A percentile compares a stretch with the other conserved stretches of the same genome.
Conservation (phyloP, 2,888 invertebrate species). For the Erebia palarica region DNA sequence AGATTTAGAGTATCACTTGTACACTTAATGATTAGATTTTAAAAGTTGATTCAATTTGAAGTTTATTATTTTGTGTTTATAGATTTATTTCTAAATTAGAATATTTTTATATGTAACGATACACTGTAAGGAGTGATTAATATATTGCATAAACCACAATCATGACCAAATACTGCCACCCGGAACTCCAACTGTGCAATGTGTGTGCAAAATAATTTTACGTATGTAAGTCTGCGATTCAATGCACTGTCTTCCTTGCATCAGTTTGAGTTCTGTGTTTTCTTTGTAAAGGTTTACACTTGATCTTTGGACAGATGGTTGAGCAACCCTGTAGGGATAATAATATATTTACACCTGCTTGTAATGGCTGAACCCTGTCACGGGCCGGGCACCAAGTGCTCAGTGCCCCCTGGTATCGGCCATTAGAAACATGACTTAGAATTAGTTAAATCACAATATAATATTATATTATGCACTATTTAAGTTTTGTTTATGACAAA, state of each 20-base stretch:
- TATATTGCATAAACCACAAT: constrained; percentile 38
- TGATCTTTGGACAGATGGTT: constrained; percentile 27
- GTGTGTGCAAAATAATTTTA: constrained; percentile 3
- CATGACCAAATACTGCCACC: constrained; percentile 43
- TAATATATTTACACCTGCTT: constrained; percentile 34
- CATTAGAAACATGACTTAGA: constrained; percentile 57
- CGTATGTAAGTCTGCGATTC: neutral
- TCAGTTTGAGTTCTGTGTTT: constrained; percentile 28
- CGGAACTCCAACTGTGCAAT: constrained; percentile 32
- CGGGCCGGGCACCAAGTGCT: constrained; percentile 59
- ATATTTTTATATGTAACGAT: constrained; percentile 44
- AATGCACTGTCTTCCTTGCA: constrained; percentile 34
- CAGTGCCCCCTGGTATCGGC: constrained; percentile 44
- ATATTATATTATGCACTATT: constrained; percentile 59
- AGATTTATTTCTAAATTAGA: constrained; percentile 46
- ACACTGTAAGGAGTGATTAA: constrained; percentile 38
- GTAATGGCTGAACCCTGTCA: constrained; percentile 22
- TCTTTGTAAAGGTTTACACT: constrained; percentile 31
- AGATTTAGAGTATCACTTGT: constrained; percentile 37
- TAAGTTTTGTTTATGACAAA: constrained; percentile 63
- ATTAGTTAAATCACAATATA: constrained; percentile 64
- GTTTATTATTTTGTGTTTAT: constrained; percentile 42
- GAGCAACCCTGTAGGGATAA: constrained; percentile 35
- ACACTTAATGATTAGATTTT: constrained; percentile 41
- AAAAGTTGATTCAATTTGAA: constrained; percentile 42